phyloP scores from a whole-genome alignment of 1,140 invertebrate genomes.

The Muscidifurax raptorellus region DNA sequence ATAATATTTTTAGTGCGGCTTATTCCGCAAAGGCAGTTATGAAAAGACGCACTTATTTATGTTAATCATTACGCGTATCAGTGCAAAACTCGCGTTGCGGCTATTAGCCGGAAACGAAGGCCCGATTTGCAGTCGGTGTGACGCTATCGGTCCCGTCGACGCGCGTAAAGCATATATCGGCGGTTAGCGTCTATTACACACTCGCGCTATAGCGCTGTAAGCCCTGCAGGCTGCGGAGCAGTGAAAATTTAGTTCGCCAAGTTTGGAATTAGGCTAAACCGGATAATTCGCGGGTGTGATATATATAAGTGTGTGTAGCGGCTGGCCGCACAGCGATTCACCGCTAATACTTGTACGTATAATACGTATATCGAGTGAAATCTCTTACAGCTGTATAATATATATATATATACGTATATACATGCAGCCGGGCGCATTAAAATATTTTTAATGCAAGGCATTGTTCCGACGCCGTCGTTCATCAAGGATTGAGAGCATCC shows the following conservation, averaged over 20 bases:
- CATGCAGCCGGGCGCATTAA: too few relatives aligned
- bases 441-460: too few relatives aligned
- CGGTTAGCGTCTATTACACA: neutral
- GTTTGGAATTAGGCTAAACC: neutral
- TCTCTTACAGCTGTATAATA: neutral
- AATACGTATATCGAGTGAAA: neutral
- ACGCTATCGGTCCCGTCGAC: neutral
- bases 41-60: neutral
- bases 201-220: neutral
- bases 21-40: neutral
- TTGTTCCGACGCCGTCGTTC: neutral
- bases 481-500: neutral
- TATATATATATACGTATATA: neutral
- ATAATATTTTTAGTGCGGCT: neutral
- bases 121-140: conserved; percentile 21
- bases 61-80: too few relatives aligned
- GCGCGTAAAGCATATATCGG: neutral
- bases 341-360: neutral
- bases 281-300: neutral
- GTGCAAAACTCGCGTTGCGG: neutral
- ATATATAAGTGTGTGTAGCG: neutral
- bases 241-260: conserved; percentile 11
- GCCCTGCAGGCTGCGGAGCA: neutral
- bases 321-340: neutral
- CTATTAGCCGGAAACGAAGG: conserved; percentile 5